phyloP scores from a whole-genome alignment of 2,888 invertebrate genomes.

The Proisotoma minuta region DNA sequence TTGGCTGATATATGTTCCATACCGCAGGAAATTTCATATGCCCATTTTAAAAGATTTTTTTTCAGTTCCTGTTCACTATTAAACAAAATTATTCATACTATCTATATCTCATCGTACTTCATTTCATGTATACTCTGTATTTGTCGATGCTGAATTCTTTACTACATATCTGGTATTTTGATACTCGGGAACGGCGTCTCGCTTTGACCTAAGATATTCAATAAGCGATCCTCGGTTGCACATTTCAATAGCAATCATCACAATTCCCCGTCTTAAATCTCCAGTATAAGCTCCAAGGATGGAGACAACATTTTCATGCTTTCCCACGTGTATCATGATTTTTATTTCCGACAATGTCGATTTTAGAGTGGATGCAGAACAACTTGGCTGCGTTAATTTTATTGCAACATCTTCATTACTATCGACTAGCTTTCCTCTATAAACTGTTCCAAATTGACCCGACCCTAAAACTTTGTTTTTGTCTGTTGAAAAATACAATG shows the following conservation, averaged over 20 bases:
- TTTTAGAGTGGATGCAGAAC: constrained; percentile 2
- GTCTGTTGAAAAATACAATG: background rate
- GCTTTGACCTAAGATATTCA: background rate
- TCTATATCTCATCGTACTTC: background rate
- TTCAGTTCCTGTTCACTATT: background rate
- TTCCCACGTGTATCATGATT: constrained; percentile 17
- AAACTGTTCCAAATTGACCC: constrained; percentile 6
- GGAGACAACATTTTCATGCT: constrained; percentile 12
- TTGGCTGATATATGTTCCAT: constrained; percentile 18
- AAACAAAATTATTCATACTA: background rate
- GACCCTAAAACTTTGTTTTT: background rate
- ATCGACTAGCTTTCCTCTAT: background rate
- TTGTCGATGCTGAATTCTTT: background rate
- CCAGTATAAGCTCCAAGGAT: constrained; percentile 16
- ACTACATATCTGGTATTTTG: too few relatives aligned
- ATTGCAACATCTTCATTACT: constrained; percentile 6
- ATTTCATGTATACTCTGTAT: background rate
- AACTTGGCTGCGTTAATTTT: constrained; percentile 2
- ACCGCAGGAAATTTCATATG: constrained; percentile 18
- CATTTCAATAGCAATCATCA: constrained; percentile 9
- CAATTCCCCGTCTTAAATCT: constrained; percentile 3
- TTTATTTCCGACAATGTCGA: constrained; percentile 17
- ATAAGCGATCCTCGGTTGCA: constrained; percentile 14
- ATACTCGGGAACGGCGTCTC: background rate
- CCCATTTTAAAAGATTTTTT: constrained; percentile 2